Evolutionary conservation across 2,888 invertebrate species (phyloP).

Genomic region (Acleris sparsana): DNA sequence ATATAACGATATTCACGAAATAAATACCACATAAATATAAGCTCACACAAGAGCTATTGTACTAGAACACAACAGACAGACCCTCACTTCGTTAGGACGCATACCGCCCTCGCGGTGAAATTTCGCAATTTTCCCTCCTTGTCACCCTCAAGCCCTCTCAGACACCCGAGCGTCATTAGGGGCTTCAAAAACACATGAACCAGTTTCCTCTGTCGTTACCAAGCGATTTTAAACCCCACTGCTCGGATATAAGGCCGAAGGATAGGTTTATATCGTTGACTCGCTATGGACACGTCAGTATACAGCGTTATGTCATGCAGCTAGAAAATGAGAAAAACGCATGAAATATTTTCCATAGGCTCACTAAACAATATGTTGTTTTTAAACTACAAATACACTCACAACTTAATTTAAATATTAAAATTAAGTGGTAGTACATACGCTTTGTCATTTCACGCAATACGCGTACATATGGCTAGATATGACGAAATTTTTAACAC

Average conservation of each 20-base stretch:
- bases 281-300: slow-evolving; percentile 22
- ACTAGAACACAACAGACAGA: slow-evolving; percentile 20
- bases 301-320: slow-evolving; percentile 19
- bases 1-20: no score
- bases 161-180: slow-evolving; percentile 35
- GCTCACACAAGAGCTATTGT: background rate
- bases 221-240: slow-evolving; percentile 6
- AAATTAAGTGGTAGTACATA: no score
- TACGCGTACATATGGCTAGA: no score
- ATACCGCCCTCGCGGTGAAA: slow-evolving; percentile 23
- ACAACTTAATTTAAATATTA: no score
- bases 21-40: no score
- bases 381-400: no score
- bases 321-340: background rate
- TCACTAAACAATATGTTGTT: background rate
- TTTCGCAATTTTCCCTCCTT: slow-evolving; percentile 32
- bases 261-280: slow-evolving; percentile 1
- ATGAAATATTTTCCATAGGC: slow-evolving; percentile 1
- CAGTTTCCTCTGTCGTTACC: slow-evolving; percentile 12
- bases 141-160: slow-evolving; percentile 29
- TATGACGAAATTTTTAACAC: background rate
- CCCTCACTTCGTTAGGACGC: slow-evolving; percentile 26
- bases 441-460: no score
- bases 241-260: background rate
- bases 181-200: slow-evolving; percentile 16